Percentiles rank a stretch among this genome's conserved stretches.
Evolutionary conservation across 2,113 vertebrate genomes (phyloP).

Genomic region (Todiramphus chloris): DNA sequence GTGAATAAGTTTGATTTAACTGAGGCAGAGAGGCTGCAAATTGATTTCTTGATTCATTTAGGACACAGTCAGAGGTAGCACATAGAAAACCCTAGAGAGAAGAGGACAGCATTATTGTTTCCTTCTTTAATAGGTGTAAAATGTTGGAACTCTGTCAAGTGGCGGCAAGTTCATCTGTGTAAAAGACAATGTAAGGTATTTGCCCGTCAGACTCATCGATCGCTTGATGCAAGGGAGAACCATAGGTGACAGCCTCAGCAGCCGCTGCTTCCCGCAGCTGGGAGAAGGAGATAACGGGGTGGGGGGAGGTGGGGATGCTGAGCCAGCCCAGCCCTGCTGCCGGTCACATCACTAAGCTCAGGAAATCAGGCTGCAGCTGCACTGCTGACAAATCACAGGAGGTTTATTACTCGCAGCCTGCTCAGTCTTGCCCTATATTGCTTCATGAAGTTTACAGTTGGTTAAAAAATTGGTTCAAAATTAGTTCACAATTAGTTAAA

Average conservation of each 20-base stretch:
- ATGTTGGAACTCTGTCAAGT: slow-evolving; percentile 10
- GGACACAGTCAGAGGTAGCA: slow-evolving; percentile 26
- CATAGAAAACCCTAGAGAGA: slow-evolving; percentile 10
- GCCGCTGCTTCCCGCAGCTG: accelerated
- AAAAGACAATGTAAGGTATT: background rate
- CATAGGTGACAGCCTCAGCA: background rate
- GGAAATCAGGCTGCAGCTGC: background rate
- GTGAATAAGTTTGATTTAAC: slow-evolving; percentile 56
- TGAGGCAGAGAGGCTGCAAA: slow-evolving; percentile 34
- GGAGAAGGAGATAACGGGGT: background rate
- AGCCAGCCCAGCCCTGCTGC: background rate
- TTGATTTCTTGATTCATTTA: slow-evolving; percentile 68
- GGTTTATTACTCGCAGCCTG: background rate
- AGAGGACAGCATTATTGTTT: slow-evolving; percentile 34
- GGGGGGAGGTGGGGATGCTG: background rate
- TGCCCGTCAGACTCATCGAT: background rate
- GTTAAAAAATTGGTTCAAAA: background rate
- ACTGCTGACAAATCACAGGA: accelerated
- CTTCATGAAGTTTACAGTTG: background rate
- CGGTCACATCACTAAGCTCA: background rate
- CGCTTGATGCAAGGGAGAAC: background rate
- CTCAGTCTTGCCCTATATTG: accelerated
- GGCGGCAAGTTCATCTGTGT: background rate
- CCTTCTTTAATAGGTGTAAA: slow-evolving; percentile 34
- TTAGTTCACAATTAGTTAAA: background rate